These are phyloP conservation scores for Epinotia demarniana DNA, from an alignment of 2,888 invertebrate genomes.

Conservation along the genomic window DNA sequence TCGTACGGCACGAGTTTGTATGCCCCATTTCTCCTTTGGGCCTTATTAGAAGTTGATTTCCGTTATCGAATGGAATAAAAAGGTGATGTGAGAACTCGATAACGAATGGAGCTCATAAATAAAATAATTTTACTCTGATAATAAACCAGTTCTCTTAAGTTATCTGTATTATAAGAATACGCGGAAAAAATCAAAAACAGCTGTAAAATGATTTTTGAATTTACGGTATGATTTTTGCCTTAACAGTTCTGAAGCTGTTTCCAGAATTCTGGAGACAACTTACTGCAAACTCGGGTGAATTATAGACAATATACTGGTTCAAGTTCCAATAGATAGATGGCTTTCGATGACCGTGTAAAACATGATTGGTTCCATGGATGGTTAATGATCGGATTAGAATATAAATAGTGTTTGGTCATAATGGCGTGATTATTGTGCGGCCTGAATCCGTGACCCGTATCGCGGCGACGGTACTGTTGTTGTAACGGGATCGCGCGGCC, in stretches of 20 bases:
- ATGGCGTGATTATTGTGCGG: conserved; percentile 27
- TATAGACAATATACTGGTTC: background rate
- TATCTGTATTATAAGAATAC: too few relatives aligned
- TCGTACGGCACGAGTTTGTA: too few relatives aligned
- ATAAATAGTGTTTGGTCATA: conserved; percentile 14
- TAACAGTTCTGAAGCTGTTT: too few relatives aligned
- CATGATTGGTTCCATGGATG: background rate
- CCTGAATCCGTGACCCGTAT: conserved; percentile 44
- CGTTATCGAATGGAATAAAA: background rate
- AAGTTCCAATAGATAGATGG: conserved; percentile 3
- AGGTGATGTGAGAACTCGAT: background rate
- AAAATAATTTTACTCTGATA: too few relatives aligned
- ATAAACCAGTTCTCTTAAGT: too few relatives aligned
- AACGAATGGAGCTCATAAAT: background rate
- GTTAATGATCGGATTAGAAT: conserved; percentile 3
- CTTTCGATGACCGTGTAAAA: background rate
- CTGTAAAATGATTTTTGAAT: too few relatives aligned
- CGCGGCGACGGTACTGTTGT: conserved; percentile 42
- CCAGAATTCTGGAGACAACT: too few relatives aligned
- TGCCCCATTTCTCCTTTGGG: too few relatives aligned
- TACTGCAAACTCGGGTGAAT: too few relatives aligned
- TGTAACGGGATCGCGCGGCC: conserved; percentile 44
- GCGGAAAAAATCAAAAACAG: too few relatives aligned
- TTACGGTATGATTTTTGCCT: too few relatives aligned
- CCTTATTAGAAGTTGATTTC: too few relatives aligned